These are phyloP conservation scores for Turnix velox DNA, from an alignment of 2,113 vertebrate genomes.

Conservation along the genomic window DNA sequence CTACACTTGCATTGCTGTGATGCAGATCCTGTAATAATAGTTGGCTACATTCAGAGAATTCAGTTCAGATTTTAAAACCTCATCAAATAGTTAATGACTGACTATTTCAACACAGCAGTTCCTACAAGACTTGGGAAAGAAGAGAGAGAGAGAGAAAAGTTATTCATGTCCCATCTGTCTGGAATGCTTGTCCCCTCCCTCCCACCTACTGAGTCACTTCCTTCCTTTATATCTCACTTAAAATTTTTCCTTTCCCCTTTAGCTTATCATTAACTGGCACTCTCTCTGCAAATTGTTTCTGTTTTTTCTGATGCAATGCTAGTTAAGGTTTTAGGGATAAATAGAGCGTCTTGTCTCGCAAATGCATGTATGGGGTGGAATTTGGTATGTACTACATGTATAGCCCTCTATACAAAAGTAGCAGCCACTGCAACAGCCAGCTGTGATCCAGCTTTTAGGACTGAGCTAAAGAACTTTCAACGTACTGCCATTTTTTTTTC, in stretches of 20 bases:
- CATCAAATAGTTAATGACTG: constrained; percentile 62
- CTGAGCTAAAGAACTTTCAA: background rate
- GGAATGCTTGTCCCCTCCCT: constrained; percentile 56
- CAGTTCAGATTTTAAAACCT: constrained; percentile 58
- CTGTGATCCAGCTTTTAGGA: background rate
- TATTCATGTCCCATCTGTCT: constrained; percentile 69
- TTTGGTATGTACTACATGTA: background rate
- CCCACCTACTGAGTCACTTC: constrained; percentile 65
- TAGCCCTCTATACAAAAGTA: background rate
- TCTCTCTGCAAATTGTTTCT: constrained; percentile 20
- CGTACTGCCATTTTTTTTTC: background rate
- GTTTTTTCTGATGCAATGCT: background rate
- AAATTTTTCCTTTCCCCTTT: constrained; percentile 62
- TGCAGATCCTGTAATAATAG: constrained; percentile 50
- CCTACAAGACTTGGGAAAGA: constrained; percentile 48
- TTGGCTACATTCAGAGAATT: constrained; percentile 38
- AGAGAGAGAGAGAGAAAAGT: constrained; percentile 60
- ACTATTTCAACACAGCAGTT: constrained; percentile 59
- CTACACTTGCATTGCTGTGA: constrained; percentile 30
- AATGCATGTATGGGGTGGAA: background rate
- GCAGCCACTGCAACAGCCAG: background rate
- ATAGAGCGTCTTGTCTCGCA: background rate
- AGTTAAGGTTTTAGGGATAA: background rate
- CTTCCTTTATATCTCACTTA: constrained; percentile 63
- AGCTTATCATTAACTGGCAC: constrained; percentile 65